These are phyloP conservation scores for Nycticebus coucang DNA, from an alignment of 2,113 vertebrate species.

Conservation along the genomic window DNA sequence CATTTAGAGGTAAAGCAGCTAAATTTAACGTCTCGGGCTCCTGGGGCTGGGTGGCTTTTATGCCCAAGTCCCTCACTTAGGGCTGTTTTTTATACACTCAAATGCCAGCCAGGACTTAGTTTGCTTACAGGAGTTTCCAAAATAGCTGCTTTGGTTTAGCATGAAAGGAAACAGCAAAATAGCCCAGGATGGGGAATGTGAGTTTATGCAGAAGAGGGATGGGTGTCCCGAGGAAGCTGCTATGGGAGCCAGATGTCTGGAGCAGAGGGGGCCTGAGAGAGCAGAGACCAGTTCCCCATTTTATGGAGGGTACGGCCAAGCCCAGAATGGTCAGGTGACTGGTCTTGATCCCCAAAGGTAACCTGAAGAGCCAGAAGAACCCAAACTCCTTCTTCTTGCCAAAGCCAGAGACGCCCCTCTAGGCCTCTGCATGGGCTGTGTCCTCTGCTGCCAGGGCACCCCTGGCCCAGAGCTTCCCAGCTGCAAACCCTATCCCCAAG, in stretches of 20 bases:
- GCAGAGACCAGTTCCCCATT: background rate
- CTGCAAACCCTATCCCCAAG: background rate
- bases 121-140: conserved; percentile 71
- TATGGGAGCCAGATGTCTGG: background rate
- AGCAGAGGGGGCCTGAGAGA: rapidly evolving
- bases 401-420: background rate
- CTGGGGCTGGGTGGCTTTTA: conserved; percentile 39
- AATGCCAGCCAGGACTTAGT: conserved; percentile 49
- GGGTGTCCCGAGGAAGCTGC: background rate
- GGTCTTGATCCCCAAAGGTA: background rate
- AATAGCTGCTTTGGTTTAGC: conserved; percentile 70
- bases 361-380: background rate
- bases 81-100: conserved; percentile 46
- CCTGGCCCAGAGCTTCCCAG: background rate
- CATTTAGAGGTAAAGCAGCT: conserved; percentile 71
- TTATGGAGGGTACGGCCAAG: background rate
- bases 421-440: background rate
- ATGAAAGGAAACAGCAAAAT: conserved; percentile 60
- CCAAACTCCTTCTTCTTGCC: background rate
- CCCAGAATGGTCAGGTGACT: background rate
- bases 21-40: conserved; percentile 64
- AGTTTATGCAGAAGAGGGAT: background rate
- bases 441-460: background rate
- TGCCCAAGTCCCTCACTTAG: conserved; percentile 66
- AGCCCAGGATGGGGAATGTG: background rate